These are phyloP conservation scores for Drosophila borealis DNA, from an alignment of 2,888 invertebrate genomes.

Conservation along the genomic window DNA sequence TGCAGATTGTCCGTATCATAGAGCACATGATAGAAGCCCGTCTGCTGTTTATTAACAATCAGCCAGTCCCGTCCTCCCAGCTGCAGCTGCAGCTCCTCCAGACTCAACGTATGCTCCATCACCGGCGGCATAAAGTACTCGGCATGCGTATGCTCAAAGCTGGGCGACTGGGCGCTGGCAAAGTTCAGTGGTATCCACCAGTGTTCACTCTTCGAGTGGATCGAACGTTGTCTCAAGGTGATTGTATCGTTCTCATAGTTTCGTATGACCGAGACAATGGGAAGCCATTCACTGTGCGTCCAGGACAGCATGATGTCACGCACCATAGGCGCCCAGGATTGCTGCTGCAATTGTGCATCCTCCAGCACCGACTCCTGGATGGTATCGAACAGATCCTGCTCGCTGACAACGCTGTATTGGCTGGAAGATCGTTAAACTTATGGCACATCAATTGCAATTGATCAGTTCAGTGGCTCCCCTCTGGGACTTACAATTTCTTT, in stretches of 20 bases:
- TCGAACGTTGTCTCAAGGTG: slow-evolving; percentile 86
- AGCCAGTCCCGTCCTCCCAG: slow-evolving; percentile 81
- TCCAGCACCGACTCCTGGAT: slow-evolving; percentile 75
- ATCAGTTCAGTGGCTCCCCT: slow-evolving; percentile 57
- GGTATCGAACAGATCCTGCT: slow-evolving; percentile 77
- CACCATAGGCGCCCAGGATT: slow-evolving; percentile 82
- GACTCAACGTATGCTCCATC: slow-evolving; percentile 63
- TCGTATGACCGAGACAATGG: slow-evolving; percentile 86
- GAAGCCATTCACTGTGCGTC: slow-evolving; percentile 88
- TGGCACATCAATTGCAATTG: slow-evolving; percentile 80
- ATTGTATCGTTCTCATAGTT: slow-evolving; percentile 86
- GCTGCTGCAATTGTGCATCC: slow-evolving; percentile 56
- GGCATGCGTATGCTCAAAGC: slow-evolving; percentile 75
- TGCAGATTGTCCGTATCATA: slow-evolving; percentile 89
- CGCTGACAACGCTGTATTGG: slow-evolving; percentile 82
- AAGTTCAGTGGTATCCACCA: slow-evolving; percentile 84
- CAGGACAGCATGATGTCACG: slow-evolving; percentile 87
- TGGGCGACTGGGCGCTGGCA: slow-evolving; percentile 68
- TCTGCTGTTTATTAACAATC: slow-evolving; percentile 83
- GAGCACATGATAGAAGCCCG: slow-evolving; percentile 88
- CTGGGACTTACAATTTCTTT: slow-evolving; percentile 81
- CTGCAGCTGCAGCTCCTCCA: slow-evolving; percentile 69
- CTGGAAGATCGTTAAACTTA: slow-evolving; percentile 76
- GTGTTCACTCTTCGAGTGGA: slow-evolving; percentile 64
- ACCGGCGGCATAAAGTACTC: slow-evolving; percentile 82